Conservation (phyloP, 2,113 vertebrate genomes). For the Burhinus bistriatus region DNA sequence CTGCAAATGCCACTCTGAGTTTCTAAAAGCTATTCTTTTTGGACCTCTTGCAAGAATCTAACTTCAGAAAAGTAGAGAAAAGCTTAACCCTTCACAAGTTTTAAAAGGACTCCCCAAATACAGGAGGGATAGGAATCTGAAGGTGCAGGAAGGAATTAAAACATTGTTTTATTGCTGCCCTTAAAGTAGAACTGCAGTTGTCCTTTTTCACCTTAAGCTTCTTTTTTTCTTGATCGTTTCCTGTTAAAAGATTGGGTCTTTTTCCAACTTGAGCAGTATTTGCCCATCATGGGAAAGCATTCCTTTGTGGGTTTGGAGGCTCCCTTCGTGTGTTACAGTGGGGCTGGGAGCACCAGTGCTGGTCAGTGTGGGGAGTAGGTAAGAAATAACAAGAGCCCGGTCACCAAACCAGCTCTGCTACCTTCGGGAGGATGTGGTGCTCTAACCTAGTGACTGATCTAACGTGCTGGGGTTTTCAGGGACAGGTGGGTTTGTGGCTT, state of each 20-base stretch:
- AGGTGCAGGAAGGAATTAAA: neutral
- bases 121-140: neutral
- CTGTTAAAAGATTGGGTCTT: neutral
- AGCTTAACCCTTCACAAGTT: neutral
- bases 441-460: neutral
- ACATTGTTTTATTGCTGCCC: neutral
- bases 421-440: neutral
- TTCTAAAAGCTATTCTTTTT: neutral
- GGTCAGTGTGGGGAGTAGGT: fast-evolving
- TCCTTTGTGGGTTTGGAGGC: neutral
- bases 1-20: neutral
- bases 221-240: neutral
- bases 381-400: neutral
- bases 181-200: neutral
- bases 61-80: neutral
- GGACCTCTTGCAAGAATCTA: neutral
- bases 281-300: neutral
- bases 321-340: fast-evolving
- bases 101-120: neutral
- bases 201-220: neutral
- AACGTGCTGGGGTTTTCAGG: neutral
- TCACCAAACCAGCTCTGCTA: neutral
- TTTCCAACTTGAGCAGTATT: neutral
- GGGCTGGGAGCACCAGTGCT: neutral
- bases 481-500: neutral